A percentile compares a stretch with the other conserved stretches of the same genome.
phyloP scores from a whole-genome alignment of 2,113 vertebrate species.

The Microtus ochrogaster region DNA sequence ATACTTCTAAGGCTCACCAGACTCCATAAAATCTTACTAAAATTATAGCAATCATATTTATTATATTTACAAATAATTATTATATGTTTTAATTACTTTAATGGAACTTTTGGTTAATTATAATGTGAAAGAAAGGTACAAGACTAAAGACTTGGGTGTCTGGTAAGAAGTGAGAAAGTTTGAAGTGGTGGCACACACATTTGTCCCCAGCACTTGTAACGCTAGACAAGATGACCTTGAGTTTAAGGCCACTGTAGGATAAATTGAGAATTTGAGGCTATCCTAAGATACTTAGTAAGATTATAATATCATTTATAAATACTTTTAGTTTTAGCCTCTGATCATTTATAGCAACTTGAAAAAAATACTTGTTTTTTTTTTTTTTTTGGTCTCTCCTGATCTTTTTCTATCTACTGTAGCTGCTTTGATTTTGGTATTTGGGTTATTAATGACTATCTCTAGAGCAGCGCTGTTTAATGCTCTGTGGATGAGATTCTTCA shows the following conservation, averaged over 20 bases:
- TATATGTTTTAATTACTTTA: not conserved
- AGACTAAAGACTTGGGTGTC: not conserved
- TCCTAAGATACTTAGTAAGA: not conserved
- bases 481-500: no score
- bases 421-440: no score
- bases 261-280: not conserved
- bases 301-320: no score
- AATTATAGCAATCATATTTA: not conserved
- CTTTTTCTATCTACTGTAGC: no score
- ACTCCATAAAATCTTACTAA: not conserved
- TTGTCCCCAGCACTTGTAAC: not conserved
- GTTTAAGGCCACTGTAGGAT: not conserved
- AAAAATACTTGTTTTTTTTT: no score
- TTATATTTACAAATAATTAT: not conserved
- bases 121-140: not conserved
- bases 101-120: not conserved
- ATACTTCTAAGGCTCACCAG: not conserved
- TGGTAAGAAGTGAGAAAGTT: not conserved
- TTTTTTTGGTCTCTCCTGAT: no score
- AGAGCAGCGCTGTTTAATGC: no score
- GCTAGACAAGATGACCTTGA: not conserved
- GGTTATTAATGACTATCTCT: no score
- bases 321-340: no score
- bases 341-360: no score
- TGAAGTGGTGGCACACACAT: not conserved